These are phyloP conservation scores for Seriola aureovittata DNA, from an alignment of 2,113 vertebrate species.

Conservation along the genomic window DNA sequence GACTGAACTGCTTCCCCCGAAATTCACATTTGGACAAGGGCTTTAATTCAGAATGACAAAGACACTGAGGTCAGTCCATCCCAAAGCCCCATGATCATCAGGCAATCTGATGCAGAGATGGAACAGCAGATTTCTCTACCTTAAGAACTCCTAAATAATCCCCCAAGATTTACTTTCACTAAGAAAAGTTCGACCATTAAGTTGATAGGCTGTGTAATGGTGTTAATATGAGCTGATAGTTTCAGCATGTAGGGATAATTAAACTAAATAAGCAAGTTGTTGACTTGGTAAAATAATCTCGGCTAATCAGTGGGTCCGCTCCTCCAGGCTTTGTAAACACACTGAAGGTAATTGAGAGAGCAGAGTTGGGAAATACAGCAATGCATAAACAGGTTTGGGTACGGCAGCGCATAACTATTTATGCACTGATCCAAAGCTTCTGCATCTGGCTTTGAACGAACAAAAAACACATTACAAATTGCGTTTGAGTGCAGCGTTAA, in stretches of 20 bases:
- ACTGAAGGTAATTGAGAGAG: slow-evolving; percentile 7
- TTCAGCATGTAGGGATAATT: slow-evolving; percentile 13
- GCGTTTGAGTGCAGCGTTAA: slow-evolving; percentile 26
- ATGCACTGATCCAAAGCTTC: slow-evolving; percentile 20
- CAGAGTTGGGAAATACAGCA: slow-evolving; percentile 11
- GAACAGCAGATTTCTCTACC: neutral
- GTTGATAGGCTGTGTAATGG: slow-evolving; percentile 24
- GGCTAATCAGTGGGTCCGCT: slow-evolving; percentile 20
- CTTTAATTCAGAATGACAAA: slow-evolving; percentile 6
- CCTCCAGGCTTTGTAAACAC: slow-evolving; percentile 23
- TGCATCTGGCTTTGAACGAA: slow-evolving; percentile 28
- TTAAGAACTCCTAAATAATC: slow-evolving; percentile 1
- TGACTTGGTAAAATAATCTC: slow-evolving; percentile 30
- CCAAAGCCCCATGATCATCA: slow-evolving; percentile 15
- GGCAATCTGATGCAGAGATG: slow-evolving; percentile 17
- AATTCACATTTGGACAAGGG: neutral
- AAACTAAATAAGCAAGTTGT: slow-evolving; percentile 6
- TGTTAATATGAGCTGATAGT: neutral
- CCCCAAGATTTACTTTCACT: slow-evolving; percentile 21
- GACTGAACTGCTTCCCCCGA: no score
- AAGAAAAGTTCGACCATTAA: slow-evolving; percentile 14
- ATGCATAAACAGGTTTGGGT: slow-evolving; percentile 45
- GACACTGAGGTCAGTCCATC: slow-evolving; percentile 5
- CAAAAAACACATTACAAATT: slow-evolving; percentile 13
- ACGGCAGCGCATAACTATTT: slow-evolving; percentile 26